A percentile compares a stretch with the other conserved stretches of the same genome.
Conservation (phyloP, 2,113 vertebrate species). For the Oostethus manadensis region DNA sequence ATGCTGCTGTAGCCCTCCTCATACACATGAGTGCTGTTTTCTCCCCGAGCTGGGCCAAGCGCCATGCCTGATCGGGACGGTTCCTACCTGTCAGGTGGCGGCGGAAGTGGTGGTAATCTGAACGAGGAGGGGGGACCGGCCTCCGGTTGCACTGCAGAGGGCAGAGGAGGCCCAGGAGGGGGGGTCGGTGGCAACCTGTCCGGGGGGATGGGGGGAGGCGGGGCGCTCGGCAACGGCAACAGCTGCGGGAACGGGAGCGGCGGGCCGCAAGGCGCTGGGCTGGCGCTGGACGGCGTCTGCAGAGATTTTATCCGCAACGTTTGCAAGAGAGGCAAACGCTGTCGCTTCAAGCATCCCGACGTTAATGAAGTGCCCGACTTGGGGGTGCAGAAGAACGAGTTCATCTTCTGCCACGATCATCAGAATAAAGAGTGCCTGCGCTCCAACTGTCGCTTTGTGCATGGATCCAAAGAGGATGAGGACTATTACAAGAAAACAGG, state of each 20-base stretch:
- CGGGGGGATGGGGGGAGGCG: conserved; percentile 66
- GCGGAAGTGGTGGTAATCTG: conserved; percentile 59
- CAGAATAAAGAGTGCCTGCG: conserved; percentile 96
- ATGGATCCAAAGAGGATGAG: conserved; percentile 94
- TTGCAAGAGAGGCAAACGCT: conserved; percentile 93
- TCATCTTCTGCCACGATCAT: conserved; percentile 97
- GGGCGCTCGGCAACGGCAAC: conserved; percentile 71
- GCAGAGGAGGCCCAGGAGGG: conserved; percentile 60
- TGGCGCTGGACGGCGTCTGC: conserved; percentile 81
- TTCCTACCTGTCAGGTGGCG: conserved; percentile 74
- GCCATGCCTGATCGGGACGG: conserved; percentile 90
- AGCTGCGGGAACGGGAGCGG: conserved; percentile 70
- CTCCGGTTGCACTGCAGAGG: conserved; percentile 56
- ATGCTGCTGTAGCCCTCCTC: conserved; percentile 22
- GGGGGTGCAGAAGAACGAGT: conserved; percentile 94
- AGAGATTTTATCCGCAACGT: conserved; percentile 94
- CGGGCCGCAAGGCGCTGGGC: conserved; percentile 53
- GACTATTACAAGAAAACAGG: conserved; percentile 95
- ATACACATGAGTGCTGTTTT: conserved; percentile 70
- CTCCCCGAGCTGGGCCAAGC: conserved; percentile 61
- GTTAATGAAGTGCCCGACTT: conserved; percentile 89
- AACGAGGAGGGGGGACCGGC: conserved; percentile 65
- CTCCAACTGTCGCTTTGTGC: conserved; percentile 91
- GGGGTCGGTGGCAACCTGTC: conserved; percentile 44
- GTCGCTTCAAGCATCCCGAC: conserved; percentile 92